A percentile compares a stretch with the other conserved stretches of the same genome.
Evolutionary conservation across 2,888 invertebrate species (phyloP).

Genomic region (Scaptodrosophila latifasciaeformis): DNA sequence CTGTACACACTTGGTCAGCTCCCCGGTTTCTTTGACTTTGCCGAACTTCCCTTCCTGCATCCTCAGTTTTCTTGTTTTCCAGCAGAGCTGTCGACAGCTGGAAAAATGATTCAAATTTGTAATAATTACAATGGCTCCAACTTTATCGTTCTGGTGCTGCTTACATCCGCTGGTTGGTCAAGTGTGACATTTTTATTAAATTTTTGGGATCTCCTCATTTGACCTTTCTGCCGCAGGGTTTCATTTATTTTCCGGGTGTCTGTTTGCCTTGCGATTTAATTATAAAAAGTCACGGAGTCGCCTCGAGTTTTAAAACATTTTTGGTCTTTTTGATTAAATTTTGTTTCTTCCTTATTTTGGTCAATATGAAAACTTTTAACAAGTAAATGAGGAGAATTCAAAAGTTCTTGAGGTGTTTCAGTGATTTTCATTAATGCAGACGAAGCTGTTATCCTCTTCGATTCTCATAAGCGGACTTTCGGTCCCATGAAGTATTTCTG

Average conservation of each 20-base stretch:
- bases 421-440: slow-evolving; percentile 17
- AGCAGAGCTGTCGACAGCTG: slow-evolving; percentile 4
- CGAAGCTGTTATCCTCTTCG: slow-evolving; percentile 2
- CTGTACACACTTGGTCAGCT: slow-evolving; percentile 1
- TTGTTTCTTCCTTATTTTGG: too few relatives aligned
- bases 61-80: too few relatives aligned
- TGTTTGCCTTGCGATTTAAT: slow-evolving; percentile 11
- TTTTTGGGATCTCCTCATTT: not conserved
- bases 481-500: too few relatives aligned
- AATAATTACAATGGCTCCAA: slow-evolving; percentile 13
- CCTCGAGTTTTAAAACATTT: slow-evolving; percentile 3
- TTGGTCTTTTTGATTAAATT: too few relatives aligned
- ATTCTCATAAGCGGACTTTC: not conserved
- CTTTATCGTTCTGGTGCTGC: too few relatives aligned
- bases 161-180: slow-evolving; percentile 2
- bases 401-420: too few relatives aligned
- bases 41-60: too few relatives aligned
- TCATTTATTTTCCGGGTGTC: slow-evolving; percentile 8
- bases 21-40: too few relatives aligned
- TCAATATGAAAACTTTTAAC: too few relatives aligned
- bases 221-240: too few relatives aligned
- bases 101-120: slow-evolving; percentile 23
- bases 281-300: slow-evolving; percentile 12
- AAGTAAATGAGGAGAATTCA: too few relatives aligned
- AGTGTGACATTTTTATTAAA: slow-evolving; percentile 22